phyloP scores from a whole-genome alignment of 2,888 invertebrate species.

The Drosophila pullipes region DNA sequence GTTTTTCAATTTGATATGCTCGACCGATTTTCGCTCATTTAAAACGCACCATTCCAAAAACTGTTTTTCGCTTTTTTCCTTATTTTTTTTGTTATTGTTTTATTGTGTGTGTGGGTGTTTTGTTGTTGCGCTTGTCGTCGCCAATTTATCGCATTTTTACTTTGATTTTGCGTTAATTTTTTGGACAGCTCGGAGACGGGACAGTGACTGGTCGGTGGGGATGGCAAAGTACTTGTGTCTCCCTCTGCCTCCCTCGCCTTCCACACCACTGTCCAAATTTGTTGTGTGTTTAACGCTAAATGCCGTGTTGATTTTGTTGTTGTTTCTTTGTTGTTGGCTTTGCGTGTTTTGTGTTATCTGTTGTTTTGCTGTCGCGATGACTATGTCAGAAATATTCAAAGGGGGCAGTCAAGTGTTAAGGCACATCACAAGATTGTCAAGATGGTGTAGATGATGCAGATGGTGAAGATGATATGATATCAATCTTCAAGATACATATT shows the following conservation, averaged over 20 bases:
- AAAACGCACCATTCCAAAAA: conserved; percentile 58
- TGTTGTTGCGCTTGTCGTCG: conserved; percentile 72
- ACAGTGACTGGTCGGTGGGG: too few species aligned
- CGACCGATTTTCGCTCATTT: conserved; percentile 81
- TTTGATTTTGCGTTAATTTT: conserved; percentile 80
- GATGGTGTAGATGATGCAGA: conserved; percentile 40
- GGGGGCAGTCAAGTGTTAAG: conserved; percentile 63
- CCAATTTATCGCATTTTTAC: conserved; percentile 80
- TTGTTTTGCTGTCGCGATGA: conserved; percentile 9
- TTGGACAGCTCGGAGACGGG: conserved; percentile 46
- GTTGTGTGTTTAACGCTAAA: conserved; percentile 68
- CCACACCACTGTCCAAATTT: conserved; percentile 17
- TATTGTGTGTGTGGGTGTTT: conserved; percentile 19
- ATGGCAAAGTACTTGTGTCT: not conserved
- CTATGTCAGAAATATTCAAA: conserved; percentile 29
- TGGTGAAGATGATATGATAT: conserved; percentile 46
- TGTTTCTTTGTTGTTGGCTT: conserved; percentile 4
- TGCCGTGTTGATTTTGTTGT: conserved; percentile 57
- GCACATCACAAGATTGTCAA: conserved; percentile 64
- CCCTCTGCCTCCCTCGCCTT: too few species aligned
- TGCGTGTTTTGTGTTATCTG: conserved; percentile 49
- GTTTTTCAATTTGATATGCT: conserved; percentile 81
- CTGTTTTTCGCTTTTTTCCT: conserved; percentile 9
- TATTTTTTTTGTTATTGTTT: conserved; percentile 48
- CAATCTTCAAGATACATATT: conserved; percentile 39